A percentile compares a stretch with the other conserved stretches of the same genome.
phyloP scores from a whole-genome alignment of 1,140 invertebrate species.

The Dreissena rostriformis region DNA sequence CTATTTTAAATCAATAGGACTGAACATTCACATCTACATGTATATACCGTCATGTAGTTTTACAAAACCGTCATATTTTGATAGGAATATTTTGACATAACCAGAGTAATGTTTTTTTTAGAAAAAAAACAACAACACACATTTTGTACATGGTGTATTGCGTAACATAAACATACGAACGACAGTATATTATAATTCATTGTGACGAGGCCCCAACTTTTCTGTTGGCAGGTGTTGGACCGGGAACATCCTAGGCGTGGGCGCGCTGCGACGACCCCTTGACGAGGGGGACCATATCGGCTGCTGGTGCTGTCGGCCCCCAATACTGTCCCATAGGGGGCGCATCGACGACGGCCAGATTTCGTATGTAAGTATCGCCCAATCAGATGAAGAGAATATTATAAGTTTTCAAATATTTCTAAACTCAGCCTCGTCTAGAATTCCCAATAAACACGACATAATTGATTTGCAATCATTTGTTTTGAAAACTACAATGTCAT shows the following conservation, averaged over 20 bases:
- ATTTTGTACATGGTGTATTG: background rate
- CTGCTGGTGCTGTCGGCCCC: slow-evolving; percentile 44
- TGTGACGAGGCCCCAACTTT: too few species aligned
- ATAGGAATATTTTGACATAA: background rate
- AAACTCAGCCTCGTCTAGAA: too few species aligned
- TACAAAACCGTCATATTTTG: background rate
- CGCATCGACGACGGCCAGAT: slow-evolving; percentile 35
- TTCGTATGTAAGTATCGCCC: slow-evolving; percentile 42
- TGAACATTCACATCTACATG: too few species aligned
- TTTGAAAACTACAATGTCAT: too few species aligned
- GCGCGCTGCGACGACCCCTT: background rate
- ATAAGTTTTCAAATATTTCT: too few species aligned
- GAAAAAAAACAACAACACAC: background rate
- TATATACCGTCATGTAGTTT: too few species aligned
- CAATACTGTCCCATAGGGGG: background rate
- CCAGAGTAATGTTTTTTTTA: background rate
- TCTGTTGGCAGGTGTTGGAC: slow-evolving; percentile 40
- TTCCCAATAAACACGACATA: too few species aligned
- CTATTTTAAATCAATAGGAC: too few species aligned
- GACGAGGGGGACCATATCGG: slow-evolving; percentile 42
- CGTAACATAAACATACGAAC: too few species aligned
- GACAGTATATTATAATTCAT: background rate
- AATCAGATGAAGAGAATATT: background rate
- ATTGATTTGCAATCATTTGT: too few species aligned
- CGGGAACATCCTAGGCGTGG: slow-evolving; percentile 47